These are phyloP conservation scores for Lates japonicus DNA, from an alignment of 2,797 vertebrate species.

Conservation along the genomic window DNA sequence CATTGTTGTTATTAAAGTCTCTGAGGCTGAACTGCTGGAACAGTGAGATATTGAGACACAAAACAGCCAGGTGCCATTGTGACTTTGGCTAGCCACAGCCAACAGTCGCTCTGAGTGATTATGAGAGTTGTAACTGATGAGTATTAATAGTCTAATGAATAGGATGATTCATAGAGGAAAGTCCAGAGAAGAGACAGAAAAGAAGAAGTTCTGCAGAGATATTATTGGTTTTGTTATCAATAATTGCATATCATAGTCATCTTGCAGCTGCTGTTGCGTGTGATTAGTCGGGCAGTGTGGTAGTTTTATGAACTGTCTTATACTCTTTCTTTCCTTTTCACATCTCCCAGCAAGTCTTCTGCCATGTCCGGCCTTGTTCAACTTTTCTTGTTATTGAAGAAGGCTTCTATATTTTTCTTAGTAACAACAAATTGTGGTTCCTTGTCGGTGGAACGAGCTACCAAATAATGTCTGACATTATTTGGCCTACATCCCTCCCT, in stretches of 20 bases:
- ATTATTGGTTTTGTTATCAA: no score
- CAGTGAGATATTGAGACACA: conserved; percentile 29
- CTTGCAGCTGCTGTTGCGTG: not conserved
- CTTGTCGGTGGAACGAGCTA: no score
- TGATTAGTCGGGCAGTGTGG: not conserved
- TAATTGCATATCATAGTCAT: no score
- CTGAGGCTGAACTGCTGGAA: conserved; percentile 34
- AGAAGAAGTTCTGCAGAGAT: conserved; percentile 11
- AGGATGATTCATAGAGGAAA: conserved; percentile 35
- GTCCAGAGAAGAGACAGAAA: conserved; percentile 23
- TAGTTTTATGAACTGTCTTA: not conserved
- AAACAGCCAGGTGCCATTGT: conserved; percentile 58
- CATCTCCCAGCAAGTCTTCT: no score
- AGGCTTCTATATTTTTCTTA: not conserved
- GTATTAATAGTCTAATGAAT: conserved; percentile 51
- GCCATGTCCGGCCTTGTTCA: no score
- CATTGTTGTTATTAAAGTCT: conserved; percentile 64
- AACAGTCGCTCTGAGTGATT: no score
- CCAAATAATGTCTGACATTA: no score
- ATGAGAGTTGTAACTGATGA: conserved; percentile 54
- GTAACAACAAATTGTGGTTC: not conserved
- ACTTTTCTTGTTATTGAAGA: not conserved
- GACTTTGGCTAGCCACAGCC: no score
- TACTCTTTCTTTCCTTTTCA: not conserved
- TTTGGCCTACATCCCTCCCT: no score